These are phyloP conservation scores for Glareola pratincola DNA, from an alignment of 2,113 vertebrate genomes.

Conservation along the genomic window DNA sequence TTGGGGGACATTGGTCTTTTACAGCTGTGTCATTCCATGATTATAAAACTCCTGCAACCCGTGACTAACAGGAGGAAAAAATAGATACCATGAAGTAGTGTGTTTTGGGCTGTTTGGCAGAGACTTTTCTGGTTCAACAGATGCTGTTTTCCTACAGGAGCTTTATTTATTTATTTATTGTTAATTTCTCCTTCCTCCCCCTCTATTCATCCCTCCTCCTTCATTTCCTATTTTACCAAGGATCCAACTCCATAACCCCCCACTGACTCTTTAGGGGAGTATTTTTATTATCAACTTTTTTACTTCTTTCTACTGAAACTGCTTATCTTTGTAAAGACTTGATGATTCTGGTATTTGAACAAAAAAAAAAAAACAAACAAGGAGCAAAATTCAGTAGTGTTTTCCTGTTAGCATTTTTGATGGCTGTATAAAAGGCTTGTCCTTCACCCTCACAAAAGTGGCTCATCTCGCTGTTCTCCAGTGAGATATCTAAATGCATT, in stretches of 20 bases:
- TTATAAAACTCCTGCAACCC: slow-evolving; percentile 49
- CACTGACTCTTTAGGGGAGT: not conserved
- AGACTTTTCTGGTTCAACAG: slow-evolving; percentile 63
- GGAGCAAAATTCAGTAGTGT: not conserved
- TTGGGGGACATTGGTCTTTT: not conserved
- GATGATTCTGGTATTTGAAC: not conserved
- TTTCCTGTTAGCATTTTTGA: slow-evolving; percentile 40
- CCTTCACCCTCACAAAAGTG: not conserved
- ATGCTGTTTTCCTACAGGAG: slow-evolving; percentile 59
- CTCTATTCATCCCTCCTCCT: not conserved
- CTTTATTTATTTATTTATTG: not conserved
- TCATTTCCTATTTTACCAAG: slow-evolving; percentile 26
- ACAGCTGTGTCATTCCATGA: slow-evolving; percentile 3
- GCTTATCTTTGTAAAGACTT: not conserved
- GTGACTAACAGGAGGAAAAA: slow-evolving; percentile 27
- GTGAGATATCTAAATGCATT: not conserved
- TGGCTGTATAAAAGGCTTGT: not conserved
- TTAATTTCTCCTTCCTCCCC: slow-evolving; percentile 31
- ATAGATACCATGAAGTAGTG: slow-evolving; percentile 29
- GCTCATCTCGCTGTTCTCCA: not conserved
- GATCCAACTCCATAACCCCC: slow-evolving; percentile 24
- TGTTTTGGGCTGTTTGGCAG: slow-evolving; percentile 66
- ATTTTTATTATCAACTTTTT: not conserved
- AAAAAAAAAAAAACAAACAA: not conserved
- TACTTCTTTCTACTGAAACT: not conserved